A percentile compares a stretch with the other conserved stretches of the same genome.
Evolutionary conservation across 2,797 vertebrate genomes (phyloP).

Genomic region (Sphaeramia orbicularis): DNA sequence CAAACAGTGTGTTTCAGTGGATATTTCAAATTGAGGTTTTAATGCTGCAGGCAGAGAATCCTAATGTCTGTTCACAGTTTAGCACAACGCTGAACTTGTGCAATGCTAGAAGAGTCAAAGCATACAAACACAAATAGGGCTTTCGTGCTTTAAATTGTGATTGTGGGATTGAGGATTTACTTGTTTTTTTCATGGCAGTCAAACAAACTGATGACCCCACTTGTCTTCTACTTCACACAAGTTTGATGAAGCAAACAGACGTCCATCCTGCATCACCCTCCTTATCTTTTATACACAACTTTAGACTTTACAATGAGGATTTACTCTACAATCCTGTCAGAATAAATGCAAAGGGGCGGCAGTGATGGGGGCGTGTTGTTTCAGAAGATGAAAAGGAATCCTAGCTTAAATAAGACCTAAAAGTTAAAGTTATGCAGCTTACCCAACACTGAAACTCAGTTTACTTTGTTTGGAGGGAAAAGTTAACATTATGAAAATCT

Average conservation of each 20-base stretch:
- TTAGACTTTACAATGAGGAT: too few relatives aligned
- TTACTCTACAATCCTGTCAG: too few relatives aligned
- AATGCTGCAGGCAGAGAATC: constrained; percentile 11
- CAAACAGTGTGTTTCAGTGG: not conserved
- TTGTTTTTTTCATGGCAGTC: not conserved
- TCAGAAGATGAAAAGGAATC: too few relatives aligned
- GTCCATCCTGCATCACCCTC: not conserved
- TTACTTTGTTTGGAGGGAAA: too few relatives aligned
- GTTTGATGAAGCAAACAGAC: not conserved
- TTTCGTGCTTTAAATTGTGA: constrained; percentile 1
- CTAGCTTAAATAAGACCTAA: too few relatives aligned
- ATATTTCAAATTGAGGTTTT: constrained; percentile 16
- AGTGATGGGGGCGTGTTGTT: too few relatives aligned
- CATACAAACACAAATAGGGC: not conserved
- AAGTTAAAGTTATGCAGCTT: too few relatives aligned
- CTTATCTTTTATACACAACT: too few relatives aligned
- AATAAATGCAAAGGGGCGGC: too few relatives aligned
- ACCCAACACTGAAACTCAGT: too few relatives aligned
- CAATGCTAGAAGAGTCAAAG: not conserved
- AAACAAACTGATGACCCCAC: constrained; percentile 1
- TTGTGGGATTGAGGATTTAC: not conserved
- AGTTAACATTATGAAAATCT: too few relatives aligned
- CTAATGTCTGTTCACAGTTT: not conserved
- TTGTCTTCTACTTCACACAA: not conserved
- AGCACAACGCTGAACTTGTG: constrained; percentile 16